Base-by-base conservation (phyloP, 2,113 vertebrate species). In the Silurus meridionalis region DNA sequence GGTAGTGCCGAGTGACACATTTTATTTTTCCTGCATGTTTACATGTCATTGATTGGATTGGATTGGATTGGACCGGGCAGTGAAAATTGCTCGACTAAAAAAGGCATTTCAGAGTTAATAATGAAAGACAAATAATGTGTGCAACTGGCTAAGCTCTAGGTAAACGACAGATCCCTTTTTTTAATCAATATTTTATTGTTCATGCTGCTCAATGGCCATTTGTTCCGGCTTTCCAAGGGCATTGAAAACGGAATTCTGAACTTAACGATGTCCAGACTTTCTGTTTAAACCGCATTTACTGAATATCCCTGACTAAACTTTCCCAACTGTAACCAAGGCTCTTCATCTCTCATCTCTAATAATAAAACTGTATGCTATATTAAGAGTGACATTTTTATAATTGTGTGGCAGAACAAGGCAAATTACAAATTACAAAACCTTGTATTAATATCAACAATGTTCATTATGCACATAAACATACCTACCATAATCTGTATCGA, bases 371-470 rank as follows among this genome's bases (percentile, higher is more conserved):
- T 77, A 77, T 15, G 64, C 71, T 64, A 21, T 64, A 60, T 6
- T 66, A 9, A 55, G 46, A 72, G 37, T 75, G 46, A 82, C 58
- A 74, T 87, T 61, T 88, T 87, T n/a, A 81, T 28, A 53, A 67
- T 72, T 7, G 23, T 10, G 3, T 48, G 57, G 64, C 72, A 57
- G 61, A 37, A 1, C 37, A 37, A 83, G 53, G 78, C 74, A 63
- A 72, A 55, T 25, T 15, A 55, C 53, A 58, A 37, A 37, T 57
- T 15, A 28, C 13, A 79, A 58, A 8, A 37, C 28, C 13, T 8
- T 58, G 2, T 78, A 57, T 28, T 78, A 28, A 78, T 57, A 23
- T 57, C 75, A 57, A 78, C 77, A 55, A n/a, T 77, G 50, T 55
- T 77, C 48, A 48, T 50, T 74, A 50, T 74, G 48, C 71, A 50